Evolutionary conservation across 2,797 vertebrate genomes (phyloP), one percentile per base, ranked within the genome.

Genomic region (Limosa lapponica): DNA sequence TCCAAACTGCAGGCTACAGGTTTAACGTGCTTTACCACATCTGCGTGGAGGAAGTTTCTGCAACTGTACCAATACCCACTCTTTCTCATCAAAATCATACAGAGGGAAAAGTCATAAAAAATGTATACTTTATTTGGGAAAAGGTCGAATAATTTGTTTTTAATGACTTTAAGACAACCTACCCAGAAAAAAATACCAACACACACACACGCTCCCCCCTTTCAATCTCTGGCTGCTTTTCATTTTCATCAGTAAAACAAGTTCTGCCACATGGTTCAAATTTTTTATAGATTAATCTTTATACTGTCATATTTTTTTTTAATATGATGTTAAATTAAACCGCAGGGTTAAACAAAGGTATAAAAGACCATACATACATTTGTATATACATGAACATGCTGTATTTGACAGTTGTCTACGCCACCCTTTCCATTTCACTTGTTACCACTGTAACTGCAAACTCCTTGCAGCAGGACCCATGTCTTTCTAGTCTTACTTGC

Each of bases 241-340:
- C 44, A 46, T 87, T 94, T 93, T 67, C 49, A 67, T 77, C 59
- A 80, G 58, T 62, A 82, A 83, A 74, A 90, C 82, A 93, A 71
- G 57, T 93, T 95, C 77, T 92, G 62, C 37, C 91, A 94, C 84
- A 81, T 73, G 71, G 92, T 93, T 97, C 62, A 91, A 82, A 85
- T 89, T 48, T 43, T 94, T 93, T 57, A 81, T 28, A 91, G 54
- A 92, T 67, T 73, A 81, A 81, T 62, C 65, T 89, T 90, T 91
- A 80, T 80, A 61, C 52, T 91, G 44, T 72, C 51, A n/a, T 37
- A 6, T 59, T 69, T 93, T 74, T 69, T 72, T 65, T 87, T 48
- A 48, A 24, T 52, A 55, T 6, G 22, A 77, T n/a, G 20, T 73
- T 77, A 82, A 90, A 87, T 59, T 73, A 70, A 83, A 77, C 48